Conservation (phyloP, 2,888 invertebrate genomes). For the Scaptodrosophila latifasciaeformis region DNA sequence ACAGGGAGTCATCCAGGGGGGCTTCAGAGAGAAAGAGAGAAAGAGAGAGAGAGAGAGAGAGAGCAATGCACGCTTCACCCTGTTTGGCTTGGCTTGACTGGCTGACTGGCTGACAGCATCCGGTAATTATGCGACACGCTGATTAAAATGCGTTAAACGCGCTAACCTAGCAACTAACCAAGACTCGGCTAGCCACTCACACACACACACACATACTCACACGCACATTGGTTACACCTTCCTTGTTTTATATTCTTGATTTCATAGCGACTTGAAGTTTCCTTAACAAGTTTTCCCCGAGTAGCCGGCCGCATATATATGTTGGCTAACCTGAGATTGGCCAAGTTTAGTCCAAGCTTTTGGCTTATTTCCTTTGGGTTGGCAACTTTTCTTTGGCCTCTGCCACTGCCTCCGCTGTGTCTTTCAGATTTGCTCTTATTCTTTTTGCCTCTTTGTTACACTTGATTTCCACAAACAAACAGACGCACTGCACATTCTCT, state of each 20-base stretch:
- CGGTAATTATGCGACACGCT: constrained; percentile 75
- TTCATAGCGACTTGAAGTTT: constrained; percentile 50
- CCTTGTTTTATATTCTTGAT: no score
- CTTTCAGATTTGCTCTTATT: constrained; percentile 36
- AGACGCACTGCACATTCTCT: constrained; percentile 7
- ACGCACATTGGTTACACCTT: constrained; percentile 8
- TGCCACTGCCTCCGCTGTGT: constrained; percentile 41
- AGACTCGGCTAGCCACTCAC: no score
- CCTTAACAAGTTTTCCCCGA: constrained; percentile 66
- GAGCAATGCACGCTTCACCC: constrained; percentile 2
- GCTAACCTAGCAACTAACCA: constrained; percentile 32
- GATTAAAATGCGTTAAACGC: constrained; percentile 73
- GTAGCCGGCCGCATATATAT: constrained; percentile 47
- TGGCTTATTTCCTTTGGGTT: constrained; percentile 31
- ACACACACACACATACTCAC: no score
- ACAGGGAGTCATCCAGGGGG: neutral
- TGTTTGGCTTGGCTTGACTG: neutral
- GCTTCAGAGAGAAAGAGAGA: neutral
- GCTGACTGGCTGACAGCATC: constrained; percentile 55
- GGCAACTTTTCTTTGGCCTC: constrained; percentile 27
- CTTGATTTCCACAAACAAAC: constrained; percentile 59
- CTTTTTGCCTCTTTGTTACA: constrained; percentile 45
- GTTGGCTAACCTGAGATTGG: neutral
- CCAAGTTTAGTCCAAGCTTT: no score
- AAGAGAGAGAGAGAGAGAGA: neutral